A percentile compares a stretch with the other conserved stretches of the same genome.
phyloP scores from a whole-genome alignment of 2,888 invertebrate genomes.

The Oxycera nigricornis region DNA sequence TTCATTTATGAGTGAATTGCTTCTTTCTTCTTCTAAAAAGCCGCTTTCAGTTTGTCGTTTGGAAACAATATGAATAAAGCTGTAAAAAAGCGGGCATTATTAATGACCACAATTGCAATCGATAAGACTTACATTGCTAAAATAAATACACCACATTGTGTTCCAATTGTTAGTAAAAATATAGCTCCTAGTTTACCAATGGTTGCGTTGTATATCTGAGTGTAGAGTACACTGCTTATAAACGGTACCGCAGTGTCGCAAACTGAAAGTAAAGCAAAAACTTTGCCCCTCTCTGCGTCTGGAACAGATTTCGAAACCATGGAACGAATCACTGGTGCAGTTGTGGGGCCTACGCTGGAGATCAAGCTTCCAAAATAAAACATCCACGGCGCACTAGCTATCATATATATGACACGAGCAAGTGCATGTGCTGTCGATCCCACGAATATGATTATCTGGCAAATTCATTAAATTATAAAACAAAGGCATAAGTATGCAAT shows the following conservation, averaged over 20 bases:
- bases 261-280: conserved; percentile 78
- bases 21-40: not conserved
- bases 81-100: not conserved
- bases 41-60: not conserved
- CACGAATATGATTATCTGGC: conserved; percentile 72
- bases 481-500: conserved; percentile 10
- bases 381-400: conserved; percentile 64
- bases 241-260: conserved; percentile 83
- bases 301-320: conserved; percentile 81
- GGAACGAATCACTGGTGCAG: conserved; percentile 80
- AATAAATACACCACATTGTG: conserved; percentile 72
- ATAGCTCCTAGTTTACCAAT: conserved; percentile 69
- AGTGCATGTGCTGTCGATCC: conserved; percentile 74
- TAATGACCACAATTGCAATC: no score
- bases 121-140: conserved; percentile 71
- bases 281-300: conserved; percentile 77
- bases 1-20: not conserved
- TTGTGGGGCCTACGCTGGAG: conserved; percentile 79
- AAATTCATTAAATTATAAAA: not conserved
- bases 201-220: conserved; percentile 74
- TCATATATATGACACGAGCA: conserved; percentile 73
- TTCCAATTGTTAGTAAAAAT: conserved; percentile 75
- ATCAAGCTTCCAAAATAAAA: conserved; percentile 78
- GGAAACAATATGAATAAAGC: not conserved
- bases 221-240: conserved; percentile 75